These are phyloP conservation scores for Pectinophora gossypiella DNA, from an alignment of 1,140 invertebrate species.

Conservation along the genomic window DNA sequence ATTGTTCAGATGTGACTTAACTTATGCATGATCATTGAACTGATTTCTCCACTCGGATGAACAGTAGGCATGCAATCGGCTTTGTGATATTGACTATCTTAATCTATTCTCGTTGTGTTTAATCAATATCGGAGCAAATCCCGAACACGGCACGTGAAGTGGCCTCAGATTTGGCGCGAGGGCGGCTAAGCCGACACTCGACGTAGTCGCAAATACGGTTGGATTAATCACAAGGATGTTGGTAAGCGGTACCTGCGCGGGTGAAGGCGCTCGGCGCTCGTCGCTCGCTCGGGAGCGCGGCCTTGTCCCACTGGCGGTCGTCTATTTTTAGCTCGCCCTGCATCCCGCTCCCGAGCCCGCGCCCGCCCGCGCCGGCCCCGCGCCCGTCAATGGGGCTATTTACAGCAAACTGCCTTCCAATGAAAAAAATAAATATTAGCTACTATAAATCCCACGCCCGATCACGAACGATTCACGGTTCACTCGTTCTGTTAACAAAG, in stretches of 20 bases:
- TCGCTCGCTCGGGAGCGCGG: constrained; percentile 22
- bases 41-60: background rate
- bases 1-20: too few species aligned
- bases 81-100: background rate
- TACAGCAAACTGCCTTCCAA: constrained; percentile 25
- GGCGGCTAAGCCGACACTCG: constrained; percentile 31
- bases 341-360: constrained; percentile 23
- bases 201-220: constrained; percentile 28
- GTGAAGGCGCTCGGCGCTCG: constrained; percentile 22
- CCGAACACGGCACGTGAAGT: constrained; percentile 19
- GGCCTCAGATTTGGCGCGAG: constrained; percentile 22
- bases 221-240: constrained; percentile 56
- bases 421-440: background rate
- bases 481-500: too few species aligned
- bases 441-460: too few species aligned
- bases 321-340: constrained; percentile 55
- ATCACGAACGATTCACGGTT: too few species aligned
- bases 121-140: constrained; percentile 11
- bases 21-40: background rate
- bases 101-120: background rate
- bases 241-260: constrained; percentile 36
- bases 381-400: constrained; percentile 51
- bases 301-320: constrained; percentile 52
- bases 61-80: background rate
- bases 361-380: constrained; percentile 11